These are phyloP conservation scores for Sebastiscus tertius DNA, from an alignment of 2,797 vertebrate species.

Conservation along the genomic window DNA sequence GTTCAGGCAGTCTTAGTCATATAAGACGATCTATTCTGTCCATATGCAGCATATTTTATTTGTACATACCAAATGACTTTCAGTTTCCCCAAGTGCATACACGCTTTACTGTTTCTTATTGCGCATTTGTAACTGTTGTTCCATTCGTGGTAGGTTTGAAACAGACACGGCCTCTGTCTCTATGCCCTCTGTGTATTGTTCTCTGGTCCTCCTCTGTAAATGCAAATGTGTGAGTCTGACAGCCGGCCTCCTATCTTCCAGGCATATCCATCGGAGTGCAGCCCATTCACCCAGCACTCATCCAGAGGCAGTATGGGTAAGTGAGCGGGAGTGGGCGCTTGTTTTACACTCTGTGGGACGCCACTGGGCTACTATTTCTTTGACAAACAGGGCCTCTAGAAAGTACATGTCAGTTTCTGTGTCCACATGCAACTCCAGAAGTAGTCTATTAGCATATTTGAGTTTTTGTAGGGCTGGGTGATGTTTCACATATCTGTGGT, in stretches of 20 bases:
- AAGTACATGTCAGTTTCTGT: conserved; percentile 73
- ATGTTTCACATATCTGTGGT: conserved; percentile 65
- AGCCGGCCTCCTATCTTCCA: conserved; percentile 78
- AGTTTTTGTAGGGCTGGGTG: conserved; percentile 37
- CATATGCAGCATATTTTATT: not conserved
- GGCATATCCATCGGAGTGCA: conserved; percentile 94
- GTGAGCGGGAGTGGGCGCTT: conserved; percentile 77
- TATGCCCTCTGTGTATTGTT: conserved; percentile 78
- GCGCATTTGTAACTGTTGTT: conserved; percentile 52
- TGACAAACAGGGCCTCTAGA: conserved; percentile 70
- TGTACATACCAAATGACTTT: not conserved
- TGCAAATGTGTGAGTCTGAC: conserved; percentile 79
- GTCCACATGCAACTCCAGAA: conserved; percentile 58
- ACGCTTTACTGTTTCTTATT: conserved; percentile 11
- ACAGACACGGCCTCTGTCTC: conserved; percentile 68
- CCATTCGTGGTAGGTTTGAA: conserved; percentile 38
- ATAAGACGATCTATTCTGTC: not conserved
- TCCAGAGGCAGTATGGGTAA: conserved; percentile 98
- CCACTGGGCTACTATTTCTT: conserved; percentile 57
- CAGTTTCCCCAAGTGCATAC: not conserved
- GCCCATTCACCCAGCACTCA: conserved; percentile 93
- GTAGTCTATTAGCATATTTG: conserved; percentile 62
- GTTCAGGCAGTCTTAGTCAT: not conserved
- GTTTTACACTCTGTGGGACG: conserved; percentile 32
- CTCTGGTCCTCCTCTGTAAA: conserved; percentile 76